These are phyloP conservation scores for Brachyhypopomus gauderio DNA, from an alignment of 2,113 vertebrate genomes.

Conservation along the genomic window DNA sequence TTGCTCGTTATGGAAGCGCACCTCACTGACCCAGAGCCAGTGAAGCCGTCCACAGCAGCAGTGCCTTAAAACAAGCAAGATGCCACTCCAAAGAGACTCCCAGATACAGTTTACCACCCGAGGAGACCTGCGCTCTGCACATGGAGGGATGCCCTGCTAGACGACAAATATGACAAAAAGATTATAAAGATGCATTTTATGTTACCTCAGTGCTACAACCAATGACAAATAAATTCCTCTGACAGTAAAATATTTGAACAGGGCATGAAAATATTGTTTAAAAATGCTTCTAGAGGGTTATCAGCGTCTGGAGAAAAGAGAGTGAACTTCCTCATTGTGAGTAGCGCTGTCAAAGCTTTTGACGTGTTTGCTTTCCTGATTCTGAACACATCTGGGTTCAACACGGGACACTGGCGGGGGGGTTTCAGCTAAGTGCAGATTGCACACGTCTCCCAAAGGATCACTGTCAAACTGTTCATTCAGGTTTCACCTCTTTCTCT, in stretches of 20 bases:
- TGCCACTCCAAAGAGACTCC: slow-evolving; percentile 4
- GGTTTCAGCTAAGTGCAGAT: slow-evolving; percentile 33
- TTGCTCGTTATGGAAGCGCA: slow-evolving; percentile 39
- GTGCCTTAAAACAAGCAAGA: background rate
- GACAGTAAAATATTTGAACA: background rate
- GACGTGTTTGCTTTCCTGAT: slow-evolving; percentile 24
- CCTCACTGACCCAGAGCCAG: slow-evolving; percentile 23
- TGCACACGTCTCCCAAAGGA: slow-evolving; percentile 35
- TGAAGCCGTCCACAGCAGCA: background rate
- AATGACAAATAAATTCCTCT: no score
- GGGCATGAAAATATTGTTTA: background rate
- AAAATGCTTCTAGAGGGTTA: background rate
- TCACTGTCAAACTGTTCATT: slow-evolving; percentile 19
- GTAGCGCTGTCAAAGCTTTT: slow-evolving; percentile 43
- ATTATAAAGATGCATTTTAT: background rate
- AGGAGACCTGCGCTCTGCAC: background rate
- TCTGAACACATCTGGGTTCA: slow-evolving; percentile 29
- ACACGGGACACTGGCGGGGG: slow-evolving; percentile 6
- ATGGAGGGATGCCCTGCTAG: background rate
- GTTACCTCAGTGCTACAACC: background rate
- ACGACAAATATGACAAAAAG: background rate
- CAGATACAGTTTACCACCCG: background rate
- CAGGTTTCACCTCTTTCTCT: background rate
- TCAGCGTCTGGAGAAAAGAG: slow-evolving; percentile 57
- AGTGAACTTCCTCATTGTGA: slow-evolving; percentile 62